Base-by-base conservation (phyloP, 2,888 invertebrate genomes). In the Abscondita cerata region DNA sequence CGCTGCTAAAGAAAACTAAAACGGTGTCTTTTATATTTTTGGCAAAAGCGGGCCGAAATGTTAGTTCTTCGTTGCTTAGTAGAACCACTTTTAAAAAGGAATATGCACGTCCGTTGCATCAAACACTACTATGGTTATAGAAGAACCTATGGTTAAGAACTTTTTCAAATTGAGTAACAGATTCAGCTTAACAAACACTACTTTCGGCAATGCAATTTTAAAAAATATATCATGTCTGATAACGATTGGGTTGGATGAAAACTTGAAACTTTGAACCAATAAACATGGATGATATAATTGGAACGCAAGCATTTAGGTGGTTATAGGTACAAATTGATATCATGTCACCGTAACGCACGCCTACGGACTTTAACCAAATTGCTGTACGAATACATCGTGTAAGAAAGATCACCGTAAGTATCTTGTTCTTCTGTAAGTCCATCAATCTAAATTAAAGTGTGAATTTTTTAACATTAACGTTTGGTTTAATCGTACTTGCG, bases 251-350 rank as follows among this genome's bases (percentile, higher is more conserved):
- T 68, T 1, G 73, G 73, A 58, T 78, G 75, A 12, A 77, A 56
- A 3, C 71, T 70, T 1, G 73, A 71, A 73, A 59, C 50, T 70
- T 72, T 3, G 74, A 74, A 1, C 84, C 84, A 4, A 82, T 74
- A 65, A 78, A 83, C 1, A 83, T 65, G 0, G 81, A 79, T 0
- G 83, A 83, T 40, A 84, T 79, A 51, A 81, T 78, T 0, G 84
- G 83, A 16, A 83, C 76, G 1, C 73, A 72, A 8, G 81, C 70
- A 55, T 84, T 78, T 2, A 83, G 25, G 33, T 82, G 81, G 62
- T 81, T 83, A 0, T 79, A 78, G 1, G 80, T 81, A 75, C 83
- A 83, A 0, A 83, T 61, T 77, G 2, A 83, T 80, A 63, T 84
- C 84, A 0, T 81, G 81, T 1, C 59, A 4, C 82, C 83, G 15